A percentile compares a stretch with the other conserved stretches of the same genome.
phyloP scores from a whole-genome alignment of 2,113 vertebrate genomes.

The Forbesichthys papilliferus region DNA sequence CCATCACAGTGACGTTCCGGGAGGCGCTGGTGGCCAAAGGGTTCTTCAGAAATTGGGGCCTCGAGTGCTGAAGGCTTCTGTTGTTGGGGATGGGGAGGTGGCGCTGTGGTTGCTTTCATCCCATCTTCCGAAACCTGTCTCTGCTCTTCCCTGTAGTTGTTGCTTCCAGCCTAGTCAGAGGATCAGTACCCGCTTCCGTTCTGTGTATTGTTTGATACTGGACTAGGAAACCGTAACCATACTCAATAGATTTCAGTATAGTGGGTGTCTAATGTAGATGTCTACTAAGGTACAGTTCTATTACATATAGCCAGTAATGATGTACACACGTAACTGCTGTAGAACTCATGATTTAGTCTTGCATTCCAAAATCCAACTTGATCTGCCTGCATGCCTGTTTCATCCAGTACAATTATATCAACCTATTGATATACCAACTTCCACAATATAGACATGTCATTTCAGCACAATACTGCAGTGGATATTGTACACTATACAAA shows the following conservation, averaged over 20 bases:
- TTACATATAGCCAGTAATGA: conserved; percentile 40
- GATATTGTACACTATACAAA: not conserved
- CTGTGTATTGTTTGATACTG: conserved; percentile 42
- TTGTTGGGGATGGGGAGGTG: not conserved
- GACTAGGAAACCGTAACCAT: conserved; percentile 42
- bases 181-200: conserved; percentile 31
- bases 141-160: not conserved
- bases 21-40: conserved; percentile 90
- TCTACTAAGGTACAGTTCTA: conserved; percentile 34
- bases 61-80: conserved; percentile 73
- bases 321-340: conserved; percentile 33
- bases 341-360: conserved; percentile 40
- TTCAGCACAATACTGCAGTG: not conserved
- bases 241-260: conserved; percentile 25
- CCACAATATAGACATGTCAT: not conserved
- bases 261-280: conserved; percentile 7
- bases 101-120: not conserved
- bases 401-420: conserved; percentile 12
- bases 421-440: not conserved
- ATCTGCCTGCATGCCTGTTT: conserved; percentile 49
- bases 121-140: not conserved
- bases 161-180: conserved; percentile 22
- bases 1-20: conserved; percentile 94
- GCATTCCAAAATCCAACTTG: conserved; percentile 36
- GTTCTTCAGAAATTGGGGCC: conserved; percentile 89